Percentiles rank a stretch among this genome's conserved stretches.
These are phyloP conservation scores for Lysandra coridon DNA, from an alignment of 2,888 invertebrate genomes.

Conservation along the genomic window DNA sequence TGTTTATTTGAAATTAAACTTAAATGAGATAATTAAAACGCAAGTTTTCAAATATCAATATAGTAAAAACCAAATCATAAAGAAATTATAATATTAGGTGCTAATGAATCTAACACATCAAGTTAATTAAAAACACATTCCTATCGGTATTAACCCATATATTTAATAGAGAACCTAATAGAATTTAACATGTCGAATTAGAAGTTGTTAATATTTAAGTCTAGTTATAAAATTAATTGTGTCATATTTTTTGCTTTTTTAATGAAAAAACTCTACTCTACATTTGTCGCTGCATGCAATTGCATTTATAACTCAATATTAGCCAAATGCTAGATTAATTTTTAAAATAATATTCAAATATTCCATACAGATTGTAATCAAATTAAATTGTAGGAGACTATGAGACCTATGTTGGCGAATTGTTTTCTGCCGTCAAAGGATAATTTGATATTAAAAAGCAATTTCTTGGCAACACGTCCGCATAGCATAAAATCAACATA, in stretches of 20 bases:
- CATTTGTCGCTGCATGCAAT: background rate
- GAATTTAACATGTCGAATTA: slow-evolving; percentile 51
- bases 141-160: slow-evolving; percentile 30
- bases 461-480: slow-evolving; percentile 41
- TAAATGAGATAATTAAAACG: too few relatives aligned
- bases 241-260: too few relatives aligned
- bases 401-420: background rate
- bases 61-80: background rate
- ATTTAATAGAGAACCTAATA: slow-evolving; percentile 33
- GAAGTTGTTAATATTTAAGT: slow-evolving; percentile 45
- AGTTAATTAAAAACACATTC: slow-evolving; percentile 22
- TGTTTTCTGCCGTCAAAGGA: background rate
- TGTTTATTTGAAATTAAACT: too few relatives aligned
- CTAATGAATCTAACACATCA: slow-evolving; percentile 8
- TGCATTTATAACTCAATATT: background rate
- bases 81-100: slow-evolving; percentile 1
- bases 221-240: background rate
- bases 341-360: background rate
- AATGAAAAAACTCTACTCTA: background rate
- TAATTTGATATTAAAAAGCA: slow-evolving; percentile 43
- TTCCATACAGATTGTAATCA: background rate
- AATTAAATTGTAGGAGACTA: background rate
- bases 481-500: slow-evolving; percentile 46
- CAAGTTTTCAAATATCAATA: too few relatives aligned
- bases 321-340: background rate